These are phyloP conservation scores for Pteropus rufus DNA, from an alignment of 2,797 vertebrate genomes.

Conservation along the genomic window DNA sequence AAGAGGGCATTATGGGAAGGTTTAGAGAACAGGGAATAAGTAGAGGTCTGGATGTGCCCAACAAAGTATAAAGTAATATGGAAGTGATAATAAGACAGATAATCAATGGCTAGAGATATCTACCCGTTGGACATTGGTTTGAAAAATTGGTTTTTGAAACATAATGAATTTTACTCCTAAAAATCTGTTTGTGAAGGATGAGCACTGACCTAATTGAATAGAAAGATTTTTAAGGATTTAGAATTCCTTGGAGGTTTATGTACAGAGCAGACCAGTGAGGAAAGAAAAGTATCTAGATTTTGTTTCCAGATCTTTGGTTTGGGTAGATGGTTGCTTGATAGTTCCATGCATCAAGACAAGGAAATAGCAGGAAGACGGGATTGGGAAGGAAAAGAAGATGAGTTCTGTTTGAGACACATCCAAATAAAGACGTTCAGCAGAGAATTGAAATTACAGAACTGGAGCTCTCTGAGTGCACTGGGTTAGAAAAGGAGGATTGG, in stretches of 20 bases:
- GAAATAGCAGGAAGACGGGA: not conserved
- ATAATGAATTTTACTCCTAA: not conserved
- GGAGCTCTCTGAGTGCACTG: not conserved
- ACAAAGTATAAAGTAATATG: not conserved
- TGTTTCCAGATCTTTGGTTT: not conserved
- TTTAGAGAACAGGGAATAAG: not conserved
- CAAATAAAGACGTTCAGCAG: not conserved
- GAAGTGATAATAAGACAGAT: not conserved
- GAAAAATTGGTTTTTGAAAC: not conserved
- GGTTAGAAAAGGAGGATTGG: not conserved
- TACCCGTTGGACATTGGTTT: not conserved
- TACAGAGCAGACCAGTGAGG: not conserved
- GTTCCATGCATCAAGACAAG: not conserved
- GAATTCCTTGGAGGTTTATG: not conserved
- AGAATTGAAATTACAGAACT: not conserved
- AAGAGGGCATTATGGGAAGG: not conserved
- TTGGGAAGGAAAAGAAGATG: not conserved
- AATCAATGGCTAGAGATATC: not conserved
- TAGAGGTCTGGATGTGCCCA: not conserved
- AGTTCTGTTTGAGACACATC: not conserved
- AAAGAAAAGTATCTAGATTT: not conserved
- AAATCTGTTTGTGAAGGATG: not conserved
- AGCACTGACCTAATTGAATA: not conserved
- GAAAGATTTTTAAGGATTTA: not conserved
- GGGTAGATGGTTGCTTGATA: not conserved